A percentile compares a stretch with the other conserved stretches of the same genome.
These are phyloP conservation scores for Phainopepla nitens DNA, from an alignment of 2,113 vertebrate species.

Conservation along the genomic window DNA sequence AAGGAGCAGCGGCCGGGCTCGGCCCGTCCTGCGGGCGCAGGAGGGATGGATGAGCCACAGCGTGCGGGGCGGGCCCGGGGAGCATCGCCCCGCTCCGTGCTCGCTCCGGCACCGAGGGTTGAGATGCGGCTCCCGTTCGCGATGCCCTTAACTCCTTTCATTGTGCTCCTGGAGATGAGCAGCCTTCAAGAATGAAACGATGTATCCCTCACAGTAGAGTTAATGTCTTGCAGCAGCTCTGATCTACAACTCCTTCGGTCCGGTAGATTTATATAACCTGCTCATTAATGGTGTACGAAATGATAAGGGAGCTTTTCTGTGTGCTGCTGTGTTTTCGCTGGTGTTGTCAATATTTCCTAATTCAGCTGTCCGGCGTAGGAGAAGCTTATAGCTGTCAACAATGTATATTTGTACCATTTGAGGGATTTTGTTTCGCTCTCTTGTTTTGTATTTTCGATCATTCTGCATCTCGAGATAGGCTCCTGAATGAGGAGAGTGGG, in stretches of 20 bases:
- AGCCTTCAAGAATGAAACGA: neutral
- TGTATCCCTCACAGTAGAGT: neutral
- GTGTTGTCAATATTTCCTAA: neutral
- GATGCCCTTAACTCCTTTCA: neutral
- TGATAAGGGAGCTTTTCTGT: slow-evolving; percentile 9
- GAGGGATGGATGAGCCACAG: neutral
- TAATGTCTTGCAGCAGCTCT: neutral
- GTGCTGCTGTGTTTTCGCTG: neutral
- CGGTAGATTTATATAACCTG: slow-evolving; percentile 50
- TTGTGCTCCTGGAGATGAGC: neutral
- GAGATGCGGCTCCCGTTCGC: neutral
- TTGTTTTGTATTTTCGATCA: neutral
- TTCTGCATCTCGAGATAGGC: neutral
- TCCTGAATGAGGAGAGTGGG: neutral
- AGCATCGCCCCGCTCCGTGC: neutral
- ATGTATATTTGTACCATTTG: neutral
- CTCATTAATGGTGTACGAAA: slow-evolving; percentile 52
- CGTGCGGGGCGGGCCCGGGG: neutral
- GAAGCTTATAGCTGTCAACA: neutral
- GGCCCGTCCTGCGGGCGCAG: neutral
- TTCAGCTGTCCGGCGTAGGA: neutral
- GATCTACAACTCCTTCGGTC: slow-evolving; percentile 18
- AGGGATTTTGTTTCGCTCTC: neutral
- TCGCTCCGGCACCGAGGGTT: neutral
- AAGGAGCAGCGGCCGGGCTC: neutral